Evolutionary conservation across 2,888 invertebrate species (phyloP).

Genomic region (Chrysina gloriosa): DNA sequence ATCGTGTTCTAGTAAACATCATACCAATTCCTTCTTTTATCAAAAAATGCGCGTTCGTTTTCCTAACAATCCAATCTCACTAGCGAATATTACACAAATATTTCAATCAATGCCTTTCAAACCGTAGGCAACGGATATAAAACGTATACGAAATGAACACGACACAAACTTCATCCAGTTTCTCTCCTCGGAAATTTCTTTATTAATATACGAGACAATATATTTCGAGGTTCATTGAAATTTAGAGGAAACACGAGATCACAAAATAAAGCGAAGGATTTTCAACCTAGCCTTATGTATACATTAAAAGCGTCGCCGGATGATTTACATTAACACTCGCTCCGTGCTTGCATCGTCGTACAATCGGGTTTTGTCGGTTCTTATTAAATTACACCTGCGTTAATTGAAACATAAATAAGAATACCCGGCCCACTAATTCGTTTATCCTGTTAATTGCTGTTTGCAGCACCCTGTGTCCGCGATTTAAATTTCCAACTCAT

Average conservation of each 20-base stretch:
- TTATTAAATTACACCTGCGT: constrained; percentile 40
- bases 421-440: constrained; percentile 35
- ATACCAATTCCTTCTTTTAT: too few relatives aligned
- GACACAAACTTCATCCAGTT: too few relatives aligned
- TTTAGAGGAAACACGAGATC: background rate
- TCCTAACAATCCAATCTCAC: too few relatives aligned
- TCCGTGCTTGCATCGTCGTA: background rate
- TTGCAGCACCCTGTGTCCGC: constrained; percentile 9
- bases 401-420: constrained; percentile 46
- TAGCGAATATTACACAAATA: too few relatives aligned
- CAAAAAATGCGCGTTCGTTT: too few relatives aligned
- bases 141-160: too few relatives aligned
- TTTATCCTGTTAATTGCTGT: constrained; percentile 39
- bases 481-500: constrained; percentile 9
- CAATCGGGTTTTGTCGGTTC: constrained; percentile 32
- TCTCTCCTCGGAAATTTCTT: too few relatives aligned
- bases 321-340: constrained; percentile 27
- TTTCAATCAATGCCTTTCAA: too few relatives aligned
- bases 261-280: constrained; percentile 3
- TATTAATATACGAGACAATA: too few relatives aligned
- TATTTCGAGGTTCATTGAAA: background rate
- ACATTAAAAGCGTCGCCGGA: constrained; percentile 25
- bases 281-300: constrained; percentile 8
- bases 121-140: too few relatives aligned
- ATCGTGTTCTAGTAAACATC: too few relatives aligned